A percentile compares a stretch with the other conserved stretches of the same genome.
Evolutionary conservation across 1,140 invertebrate species (phyloP).

Genomic region (Achroia grisella): DNA sequence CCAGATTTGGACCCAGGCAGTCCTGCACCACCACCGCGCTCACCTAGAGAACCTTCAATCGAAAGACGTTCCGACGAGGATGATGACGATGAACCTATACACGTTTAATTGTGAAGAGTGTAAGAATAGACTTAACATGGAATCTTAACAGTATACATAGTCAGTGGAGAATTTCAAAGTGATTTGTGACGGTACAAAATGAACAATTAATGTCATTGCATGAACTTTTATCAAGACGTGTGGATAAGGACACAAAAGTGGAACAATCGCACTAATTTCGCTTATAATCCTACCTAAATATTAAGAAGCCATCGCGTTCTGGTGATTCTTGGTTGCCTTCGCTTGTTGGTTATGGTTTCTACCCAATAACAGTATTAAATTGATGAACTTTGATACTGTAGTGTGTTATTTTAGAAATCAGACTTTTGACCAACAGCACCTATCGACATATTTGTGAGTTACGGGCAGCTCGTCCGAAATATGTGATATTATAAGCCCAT

Average conservation of each 20-base stretch:
- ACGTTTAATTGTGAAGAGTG: slow-evolving; percentile 41
- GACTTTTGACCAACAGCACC: too few relatives aligned
- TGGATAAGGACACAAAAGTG: slow-evolving; percentile 5
- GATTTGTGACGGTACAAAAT: background rate
- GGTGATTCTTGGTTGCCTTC: slow-evolving; percentile 1
- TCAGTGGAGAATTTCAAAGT: background rate
- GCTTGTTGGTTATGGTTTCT: slow-evolving; percentile 3
- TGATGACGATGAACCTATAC: slow-evolving; percentile 63
- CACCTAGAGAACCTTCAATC: slow-evolving; percentile 53
- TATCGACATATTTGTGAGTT: slow-evolving; percentile 12
- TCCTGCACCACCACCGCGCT: slow-evolving; percentile 73
- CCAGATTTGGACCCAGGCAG: slow-evolving; percentile 77
- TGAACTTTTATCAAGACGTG: background rate
- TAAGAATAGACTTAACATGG: too few relatives aligned
- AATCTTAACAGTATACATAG: too few relatives aligned
- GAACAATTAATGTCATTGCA: background rate
- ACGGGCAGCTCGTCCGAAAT: slow-evolving; percentile 49
- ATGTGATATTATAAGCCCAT: slow-evolving; percentile 70
- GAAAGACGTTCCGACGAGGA: slow-evolving; percentile 58
- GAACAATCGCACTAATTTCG: background rate
- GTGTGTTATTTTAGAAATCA: too few relatives aligned
- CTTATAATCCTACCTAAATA: background rate
- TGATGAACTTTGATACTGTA: background rate
- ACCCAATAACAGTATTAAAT: background rate
- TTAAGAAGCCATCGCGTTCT: slow-evolving; percentile 3